Base-by-base conservation (phyloP, 2,797 vertebrate genomes). In the Chloroceryle amazona region DNA sequence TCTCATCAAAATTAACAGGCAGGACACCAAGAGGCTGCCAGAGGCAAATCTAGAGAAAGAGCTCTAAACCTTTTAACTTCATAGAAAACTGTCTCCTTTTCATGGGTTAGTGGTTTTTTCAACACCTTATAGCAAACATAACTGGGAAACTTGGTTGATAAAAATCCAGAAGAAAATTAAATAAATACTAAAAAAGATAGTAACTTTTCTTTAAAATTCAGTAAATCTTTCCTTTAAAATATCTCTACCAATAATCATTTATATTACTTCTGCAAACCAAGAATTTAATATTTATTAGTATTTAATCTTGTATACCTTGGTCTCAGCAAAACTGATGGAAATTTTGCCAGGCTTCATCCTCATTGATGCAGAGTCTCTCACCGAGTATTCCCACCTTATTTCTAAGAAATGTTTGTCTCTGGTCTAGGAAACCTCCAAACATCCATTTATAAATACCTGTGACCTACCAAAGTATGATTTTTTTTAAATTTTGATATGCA, bases 401-500 rank as follows among this genome's bases (percentile, higher is more conserved):
- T 68, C 46, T 58, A 73, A 25, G 10, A 54, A 66, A 46, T 26
- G 4, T 16, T 37, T 55, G 25, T 90, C 9, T 39, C 26, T 60
- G 13, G 26, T 72, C 33, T 79, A 90, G 39, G 49, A 74, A 58
- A 46, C 6, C 13, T 51, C n/a, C 52, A 44, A 65, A 58, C 14
- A 82, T 13, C 37, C 33, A 18, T 1, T 0, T 52, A 47, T 44
- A 62, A 76, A 46, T 35, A 58, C 8, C 42, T n/a, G 51, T 4
- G 4, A 76, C n/a, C 23, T 44, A 41, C 9, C 2, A 7, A 49
- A 3, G 31, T 9, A 29, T 7, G 11, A 1, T 2, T 4, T 1
- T 39, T 57, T 61, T 75, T 57, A 8, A 39, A 33, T 70, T 80
- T 73, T 80, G 5, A 51, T 70, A 31, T 13, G 14, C 12, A 75